Percentiles rank a stretch among this genome's conserved stretches.
phyloP scores from a whole-genome alignment of 1,140 invertebrate species.

The Zaprionus gabonicus region DNA sequence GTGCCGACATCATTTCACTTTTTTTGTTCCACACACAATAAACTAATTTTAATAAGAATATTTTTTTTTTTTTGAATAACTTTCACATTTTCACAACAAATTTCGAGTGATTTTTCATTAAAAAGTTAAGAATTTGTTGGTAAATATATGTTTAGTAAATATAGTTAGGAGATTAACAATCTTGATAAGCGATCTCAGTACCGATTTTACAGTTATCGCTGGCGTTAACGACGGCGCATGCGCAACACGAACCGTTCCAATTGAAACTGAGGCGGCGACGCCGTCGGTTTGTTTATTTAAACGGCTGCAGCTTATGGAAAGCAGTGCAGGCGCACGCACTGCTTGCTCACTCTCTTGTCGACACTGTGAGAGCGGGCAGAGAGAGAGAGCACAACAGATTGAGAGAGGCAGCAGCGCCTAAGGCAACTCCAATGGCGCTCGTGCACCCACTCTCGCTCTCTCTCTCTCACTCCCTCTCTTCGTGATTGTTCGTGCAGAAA shows the following conservation, averaged over 20 bases:
- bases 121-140: slow-evolving; percentile 21
- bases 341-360: slow-evolving; percentile 40
- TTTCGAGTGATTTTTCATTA: slow-evolving; percentile 3
- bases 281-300: slow-evolving; percentile 75
- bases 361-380: not conserved
- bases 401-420: not conserved
- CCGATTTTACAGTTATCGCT: slow-evolving; percentile 25
- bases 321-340: slow-evolving; percentile 47
- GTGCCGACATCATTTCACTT: slow-evolving; percentile 47
- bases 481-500: slow-evolving; percentile 38
- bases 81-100: slow-evolving; percentile 58
- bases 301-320: slow-evolving; percentile 43
- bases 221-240: slow-evolving; percentile 56
- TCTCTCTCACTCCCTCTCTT: slow-evolving; percentile 1
- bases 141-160: too few relatives aligned
- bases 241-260: slow-evolving; percentile 65
- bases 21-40: slow-evolving; percentile 50
- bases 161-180: not conserved
- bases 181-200: not conserved
- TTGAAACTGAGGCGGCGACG: slow-evolving; percentile 68
- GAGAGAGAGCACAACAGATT: not conserved
- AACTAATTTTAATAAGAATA: slow-evolving; percentile 64
- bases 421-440: slow-evolving; percentile 6
- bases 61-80: slow-evolving; percentile 38
- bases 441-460: slow-evolving; percentile 1